Evolutionary conservation across 2,797 vertebrate species (phyloP).

Genomic region (Gymnopithys bicolor): DNA sequence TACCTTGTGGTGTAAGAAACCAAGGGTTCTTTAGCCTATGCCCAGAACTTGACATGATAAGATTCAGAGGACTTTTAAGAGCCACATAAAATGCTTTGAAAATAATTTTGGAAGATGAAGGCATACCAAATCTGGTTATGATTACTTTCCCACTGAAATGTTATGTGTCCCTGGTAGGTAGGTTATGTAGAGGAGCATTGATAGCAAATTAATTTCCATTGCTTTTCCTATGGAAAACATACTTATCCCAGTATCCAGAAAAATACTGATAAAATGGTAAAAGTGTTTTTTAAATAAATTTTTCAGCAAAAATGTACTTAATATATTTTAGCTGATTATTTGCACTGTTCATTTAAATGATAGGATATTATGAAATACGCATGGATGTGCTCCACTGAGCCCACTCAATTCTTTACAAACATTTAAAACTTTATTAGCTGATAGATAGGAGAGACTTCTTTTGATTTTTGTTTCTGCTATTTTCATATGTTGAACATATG

Average conservation of each 20-base stretch:
- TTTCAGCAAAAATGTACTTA: neutral
- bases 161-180: conserved; percentile 10
- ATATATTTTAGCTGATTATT: conserved; percentile 30
- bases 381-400: neutral
- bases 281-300: neutral
- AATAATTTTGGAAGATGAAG: conserved; percentile 50
- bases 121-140: conserved; percentile 48
- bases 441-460: conserved; percentile 32
- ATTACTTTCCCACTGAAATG: conserved; percentile 35
- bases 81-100: conserved; percentile 33
- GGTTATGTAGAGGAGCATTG: neutral
- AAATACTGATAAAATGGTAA: neutral
- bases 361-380: conserved; percentile 8
- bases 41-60: neutral
- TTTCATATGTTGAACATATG: conserved; percentile 76
- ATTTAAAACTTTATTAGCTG: conserved; percentile 69
- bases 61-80: neutral
- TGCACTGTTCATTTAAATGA: conserved; percentile 8
- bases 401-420: conserved; percentile 25
- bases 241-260: neutral
- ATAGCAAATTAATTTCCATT: conserved; percentile 4
- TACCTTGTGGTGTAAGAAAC: neutral
- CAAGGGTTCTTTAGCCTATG: neutral
- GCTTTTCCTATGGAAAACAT: neutral
- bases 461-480: conserved; percentile 67